Evolutionary conservation across 1,140 invertebrate genomes (phyloP), one percentile per base, ranked within the genome.

Genomic region (Drosophila ogumai): DNA sequence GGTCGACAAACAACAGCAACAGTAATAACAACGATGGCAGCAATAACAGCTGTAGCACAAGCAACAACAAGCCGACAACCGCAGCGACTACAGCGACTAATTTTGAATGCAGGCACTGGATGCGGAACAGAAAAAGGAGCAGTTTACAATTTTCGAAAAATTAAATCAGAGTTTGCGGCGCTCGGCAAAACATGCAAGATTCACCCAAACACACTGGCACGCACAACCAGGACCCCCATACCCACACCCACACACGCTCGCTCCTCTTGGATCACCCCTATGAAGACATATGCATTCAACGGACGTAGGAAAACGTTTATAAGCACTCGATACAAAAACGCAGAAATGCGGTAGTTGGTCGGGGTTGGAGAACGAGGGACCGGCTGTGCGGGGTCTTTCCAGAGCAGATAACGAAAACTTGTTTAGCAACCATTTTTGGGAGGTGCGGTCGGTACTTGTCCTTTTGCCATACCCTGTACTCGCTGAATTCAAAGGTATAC

Each of bases 261-360:
- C n/a, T 22, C 44, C 58, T 22, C 25, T 19, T 58, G 61, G 36
- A 49, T 32, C 22, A 47, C 34, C 44, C 58, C 19, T 67, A 64
- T 67, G 34, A 65, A 67, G 55, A 52, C 49, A 74, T 61, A 46
- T 50, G 54, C 61, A 67, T 41, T 44, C 49, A 59, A 54, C 57
- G 56, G 58, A 66, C 47, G 71, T 71, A 57, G 61, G 57, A 73
- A 77, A 77, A 73, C 77, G 73, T 75, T 88, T 88, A 78, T 88
- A 84, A 90, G 80, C 84, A 84, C 80, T 78, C 81, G 77, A 88
- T 88, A 84, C 77, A 88, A 84, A 88, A 88, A 82, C 80, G 69
- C 61, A 60, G 71, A 55, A 54, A 44, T 43, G 44, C 63, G 58
- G 64, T 31, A 55, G 52, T 55, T 38, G 19, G 52, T 25, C 13